phyloP scores from a whole-genome alignment of 2,888 invertebrate species.

The Agrotis clavis region DNA sequence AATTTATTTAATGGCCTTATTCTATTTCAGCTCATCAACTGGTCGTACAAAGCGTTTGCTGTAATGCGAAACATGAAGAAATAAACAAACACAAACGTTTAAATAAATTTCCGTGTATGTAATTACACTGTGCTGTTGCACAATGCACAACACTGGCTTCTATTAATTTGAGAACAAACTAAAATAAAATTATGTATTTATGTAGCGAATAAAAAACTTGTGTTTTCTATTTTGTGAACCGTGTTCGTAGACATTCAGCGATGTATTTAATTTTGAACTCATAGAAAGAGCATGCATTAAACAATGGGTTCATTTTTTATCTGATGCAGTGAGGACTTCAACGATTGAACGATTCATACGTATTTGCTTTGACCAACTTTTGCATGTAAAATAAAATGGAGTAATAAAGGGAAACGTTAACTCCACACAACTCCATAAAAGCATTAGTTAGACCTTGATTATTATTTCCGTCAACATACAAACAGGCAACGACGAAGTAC shows the following conservation, averaged over 20 bases:
- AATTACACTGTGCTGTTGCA: constrained; percentile 66
- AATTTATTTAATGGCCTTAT: constrained; percentile 26
- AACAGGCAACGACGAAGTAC: constrained; percentile 4
- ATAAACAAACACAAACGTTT: constrained; percentile 67
- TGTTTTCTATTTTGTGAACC: constrained; percentile 48
- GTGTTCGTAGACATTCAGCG: neutral
- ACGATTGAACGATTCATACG: neutral
- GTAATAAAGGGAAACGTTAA: neutral
- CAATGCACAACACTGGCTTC: constrained; percentile 62
- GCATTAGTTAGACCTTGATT: neutral
- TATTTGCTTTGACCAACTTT: neutral
- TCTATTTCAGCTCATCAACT: constrained; percentile 87
- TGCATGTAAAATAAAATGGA: neutral
- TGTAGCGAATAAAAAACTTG: constrained; percentile 48
- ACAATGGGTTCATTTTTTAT: no score
- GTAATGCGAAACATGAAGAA: constrained; percentile 89
- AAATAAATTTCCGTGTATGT: constrained; percentile 52
- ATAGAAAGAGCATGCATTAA: no score
- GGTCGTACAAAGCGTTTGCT: constrained; percentile 90
- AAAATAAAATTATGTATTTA: constrained; percentile 52
- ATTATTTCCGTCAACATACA: constrained; percentile 15
- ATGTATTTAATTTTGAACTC: no score
- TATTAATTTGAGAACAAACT: constrained; percentile 67
- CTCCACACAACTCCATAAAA: constrained; percentile 5
- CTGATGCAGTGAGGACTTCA: neutral